Percentiles rank a stretch among this genome's conserved stretches.
These are phyloP conservation scores for Apaloderma vittatum DNA, from an alignment of 2,113 vertebrate species.

Conservation along the genomic window DNA sequence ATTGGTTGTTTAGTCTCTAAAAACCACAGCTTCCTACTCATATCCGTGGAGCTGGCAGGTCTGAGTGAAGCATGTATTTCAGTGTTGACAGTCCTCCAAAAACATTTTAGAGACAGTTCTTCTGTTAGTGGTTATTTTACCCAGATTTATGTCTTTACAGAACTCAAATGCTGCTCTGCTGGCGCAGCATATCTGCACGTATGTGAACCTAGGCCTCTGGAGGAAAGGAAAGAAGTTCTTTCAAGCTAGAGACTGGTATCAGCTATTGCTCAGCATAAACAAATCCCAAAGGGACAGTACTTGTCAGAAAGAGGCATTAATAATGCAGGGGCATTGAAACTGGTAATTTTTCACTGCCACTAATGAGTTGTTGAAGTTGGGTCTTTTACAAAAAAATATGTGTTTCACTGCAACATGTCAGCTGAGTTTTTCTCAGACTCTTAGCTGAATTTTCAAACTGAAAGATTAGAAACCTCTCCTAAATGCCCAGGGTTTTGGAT, in stretches of 20 bases:
- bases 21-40: neutral
- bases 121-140: neutral
- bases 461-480: neutral
- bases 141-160: neutral
- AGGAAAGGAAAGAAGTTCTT: neutral
- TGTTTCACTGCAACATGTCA: neutral
- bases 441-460: neutral
- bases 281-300: neutral
- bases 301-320: neutral
- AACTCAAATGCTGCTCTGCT: neutral
- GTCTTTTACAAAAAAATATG: neutral
- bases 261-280: neutral
- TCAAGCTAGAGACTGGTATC: neutral
- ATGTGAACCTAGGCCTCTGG: neutral
- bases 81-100: neutral
- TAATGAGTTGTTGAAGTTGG: neutral
- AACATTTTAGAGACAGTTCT: neutral
- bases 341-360: neutral
- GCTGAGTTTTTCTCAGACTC: neutral
- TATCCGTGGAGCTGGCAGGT: neutral
- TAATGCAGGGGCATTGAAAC: neutral
- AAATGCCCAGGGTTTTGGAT: neutral
- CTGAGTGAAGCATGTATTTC: rapidly evolving
- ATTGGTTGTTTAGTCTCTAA: neutral
- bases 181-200: neutral